Evolutionary conservation across 2,888 invertebrate species (phyloP), one percentile per base, ranked within the genome.

Genomic region (Blastobasis adustella): DNA sequence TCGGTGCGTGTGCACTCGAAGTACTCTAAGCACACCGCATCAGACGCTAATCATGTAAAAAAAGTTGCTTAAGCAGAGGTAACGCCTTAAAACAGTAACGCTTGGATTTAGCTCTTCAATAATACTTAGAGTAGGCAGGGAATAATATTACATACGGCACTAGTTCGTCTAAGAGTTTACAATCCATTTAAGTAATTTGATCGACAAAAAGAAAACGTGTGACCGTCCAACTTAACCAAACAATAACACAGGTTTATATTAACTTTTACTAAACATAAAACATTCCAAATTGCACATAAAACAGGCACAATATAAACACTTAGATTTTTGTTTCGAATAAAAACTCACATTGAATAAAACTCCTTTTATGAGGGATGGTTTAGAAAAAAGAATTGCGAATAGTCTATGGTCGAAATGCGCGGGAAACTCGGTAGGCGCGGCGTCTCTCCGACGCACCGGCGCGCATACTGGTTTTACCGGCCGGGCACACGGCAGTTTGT

Each of bases 381-480:
- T 69, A 23, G 71, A 70, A 71, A 67, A 63, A 56, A 56, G 52
- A 49, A 56, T 58, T 60, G 52, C 60, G 62, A 59, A 58, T 73
- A 63, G 66, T 79, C 71, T 79, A 70, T 79, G 70, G 65, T 58
- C 23, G 5, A 51, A 66, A 66, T 54, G 59, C 71, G 75, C 78
- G 79, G 70, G 69, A 79, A 76, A 81, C 73, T 74, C 78, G 79
- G 70, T 69, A 79, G 76, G 81, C 73, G 61, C 84, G 80, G 63
- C 76, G 67, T 66, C 52, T 59, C 72, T 65, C 69, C 62, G 60
- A 60, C 71, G 67, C 71, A 61, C 64, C 70, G 62, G 59, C 70
- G 63, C 69, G 68, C 71, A 65, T 58, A 82, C 83, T 81, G 82
- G 56, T 57, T 54, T 53, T 38, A 43, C 52, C 47, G 46, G 10